Evolutionary conservation across 2,797 vertebrate genomes (phyloP).

Genomic region (Paguma larvata): DNA sequence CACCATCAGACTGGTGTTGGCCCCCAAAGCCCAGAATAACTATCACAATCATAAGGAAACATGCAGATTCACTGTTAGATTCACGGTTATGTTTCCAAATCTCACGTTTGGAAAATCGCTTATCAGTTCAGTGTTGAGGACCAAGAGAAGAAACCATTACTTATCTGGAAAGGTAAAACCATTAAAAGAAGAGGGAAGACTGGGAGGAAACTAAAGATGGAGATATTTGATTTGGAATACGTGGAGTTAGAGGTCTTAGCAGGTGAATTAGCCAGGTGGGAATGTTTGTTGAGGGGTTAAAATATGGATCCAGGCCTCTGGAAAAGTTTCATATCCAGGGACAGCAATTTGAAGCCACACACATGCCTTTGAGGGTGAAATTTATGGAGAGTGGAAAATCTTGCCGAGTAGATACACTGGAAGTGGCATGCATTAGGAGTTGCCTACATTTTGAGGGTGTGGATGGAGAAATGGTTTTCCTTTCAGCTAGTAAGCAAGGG

Average conservation of each 20-base stretch:
- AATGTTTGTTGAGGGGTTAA: neutral
- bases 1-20: neutral
- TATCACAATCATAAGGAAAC: neutral
- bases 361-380: neutral
- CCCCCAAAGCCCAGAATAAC: neutral
- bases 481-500: neutral
- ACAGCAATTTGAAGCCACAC: neutral
- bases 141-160: neutral
- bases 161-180: neutral
- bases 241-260: neutral
- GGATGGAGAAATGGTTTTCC: neutral
- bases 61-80: neutral
- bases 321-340: neutral
- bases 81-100: conserved; percentile 21
- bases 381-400: neutral
- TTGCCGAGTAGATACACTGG: neutral
- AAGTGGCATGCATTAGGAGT: neutral
- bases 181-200: neutral
- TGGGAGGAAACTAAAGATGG: neutral
- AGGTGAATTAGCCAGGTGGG: neutral
- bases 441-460: neutral
- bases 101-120: conserved; percentile 3
- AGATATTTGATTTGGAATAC: neutral
- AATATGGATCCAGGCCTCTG: neutral
- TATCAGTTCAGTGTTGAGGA: neutral